A percentile compares a stretch with the other conserved stretches of the same genome.
These are phyloP conservation scores for Pampusana beccarii DNA, from an alignment of 2,113 vertebrate genomes.

Conservation along the genomic window DNA sequence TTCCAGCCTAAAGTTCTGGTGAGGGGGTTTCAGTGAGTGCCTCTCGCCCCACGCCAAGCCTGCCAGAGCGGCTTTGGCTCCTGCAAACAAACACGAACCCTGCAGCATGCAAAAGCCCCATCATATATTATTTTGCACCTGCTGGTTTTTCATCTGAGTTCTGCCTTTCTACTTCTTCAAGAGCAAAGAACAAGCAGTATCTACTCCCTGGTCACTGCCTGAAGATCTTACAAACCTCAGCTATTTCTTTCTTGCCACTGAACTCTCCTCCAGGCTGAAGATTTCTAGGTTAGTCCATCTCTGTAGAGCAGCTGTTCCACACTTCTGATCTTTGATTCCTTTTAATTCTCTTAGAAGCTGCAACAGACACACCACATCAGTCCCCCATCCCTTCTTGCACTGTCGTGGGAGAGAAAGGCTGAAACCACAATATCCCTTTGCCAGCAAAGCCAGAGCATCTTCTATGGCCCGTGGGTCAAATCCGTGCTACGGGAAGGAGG, in stretches of 20 bases:
- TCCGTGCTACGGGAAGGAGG: neutral
- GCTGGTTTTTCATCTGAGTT: neutral
- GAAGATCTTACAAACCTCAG: neutral
- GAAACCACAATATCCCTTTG: neutral
- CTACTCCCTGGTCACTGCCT: neutral
- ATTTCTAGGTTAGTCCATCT: neutral
- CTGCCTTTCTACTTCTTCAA: neutral
- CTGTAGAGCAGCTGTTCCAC: neutral
- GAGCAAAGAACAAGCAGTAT: neutral
- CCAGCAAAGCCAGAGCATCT: neutral
- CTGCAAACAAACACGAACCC: neutral
- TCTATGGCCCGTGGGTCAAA: accelerated
- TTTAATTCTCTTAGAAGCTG: neutral
- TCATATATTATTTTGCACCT: neutral
- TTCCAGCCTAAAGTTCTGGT: neutral
- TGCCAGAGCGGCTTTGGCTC: accelerated
- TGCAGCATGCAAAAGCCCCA: neutral
- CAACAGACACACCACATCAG: neutral
- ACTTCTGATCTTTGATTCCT: neutral
- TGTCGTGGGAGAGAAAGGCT: neutral
- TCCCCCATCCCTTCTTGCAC: neutral
- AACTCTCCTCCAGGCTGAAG: neutral
- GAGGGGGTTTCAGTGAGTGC: neutral
- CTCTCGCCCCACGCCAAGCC: neutral
- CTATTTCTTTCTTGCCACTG: neutral